phyloP scores from a whole-genome alignment of 2,888 invertebrate species.

The Scaptomyza tumidula region DNA sequence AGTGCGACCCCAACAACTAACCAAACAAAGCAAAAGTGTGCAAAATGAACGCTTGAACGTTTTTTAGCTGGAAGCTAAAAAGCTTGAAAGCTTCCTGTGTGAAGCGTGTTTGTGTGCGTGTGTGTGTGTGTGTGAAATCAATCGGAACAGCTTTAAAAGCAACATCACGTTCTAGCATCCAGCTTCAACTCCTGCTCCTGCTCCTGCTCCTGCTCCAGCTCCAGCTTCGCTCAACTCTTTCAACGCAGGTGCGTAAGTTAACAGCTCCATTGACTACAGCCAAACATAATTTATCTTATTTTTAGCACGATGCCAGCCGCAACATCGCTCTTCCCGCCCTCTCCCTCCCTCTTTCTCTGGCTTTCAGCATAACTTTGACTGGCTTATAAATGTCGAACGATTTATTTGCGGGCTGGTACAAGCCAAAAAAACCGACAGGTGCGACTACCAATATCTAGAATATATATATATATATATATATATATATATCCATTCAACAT shows the following conservation, averaged over 20 bases:
- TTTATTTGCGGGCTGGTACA: conserved; percentile 71
- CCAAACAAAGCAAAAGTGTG: conserved; percentile 13
- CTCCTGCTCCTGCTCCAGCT: background rate
- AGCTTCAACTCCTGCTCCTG: background rate
- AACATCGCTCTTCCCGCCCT: background rate
- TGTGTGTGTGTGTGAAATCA: conserved; percentile 36
- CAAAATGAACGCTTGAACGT: conserved; percentile 10
- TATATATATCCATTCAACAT: background rate
- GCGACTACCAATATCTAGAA: conserved; percentile 2
- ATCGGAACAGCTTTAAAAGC: conserved; percentile 48
- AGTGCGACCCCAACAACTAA: conserved; percentile 64
- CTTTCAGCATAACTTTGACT: conserved; percentile 77
- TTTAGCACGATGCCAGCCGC: conserved; percentile 58
- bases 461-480: conserved; percentile 1
- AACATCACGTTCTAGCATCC: conserved; percentile 25
- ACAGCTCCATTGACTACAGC: conserved; percentile 77
- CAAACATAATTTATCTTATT: conserved; percentile 78
- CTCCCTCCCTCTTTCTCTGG: background rate
- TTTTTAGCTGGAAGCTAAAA: background rate
- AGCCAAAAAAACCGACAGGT: background rate
- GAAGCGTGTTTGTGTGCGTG: background rate
- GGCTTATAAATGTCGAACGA: conserved; percentile 79
- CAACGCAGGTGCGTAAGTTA: conserved; percentile 72
- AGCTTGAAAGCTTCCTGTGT: conserved; percentile 1
- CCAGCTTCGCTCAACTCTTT: background rate